Percentiles rank a stretch among this genome's conserved stretches.
These are phyloP conservation scores for Drosophila rufa DNA, from an alignment of 1,140 invertebrate species.

Conservation along the genomic window DNA sequence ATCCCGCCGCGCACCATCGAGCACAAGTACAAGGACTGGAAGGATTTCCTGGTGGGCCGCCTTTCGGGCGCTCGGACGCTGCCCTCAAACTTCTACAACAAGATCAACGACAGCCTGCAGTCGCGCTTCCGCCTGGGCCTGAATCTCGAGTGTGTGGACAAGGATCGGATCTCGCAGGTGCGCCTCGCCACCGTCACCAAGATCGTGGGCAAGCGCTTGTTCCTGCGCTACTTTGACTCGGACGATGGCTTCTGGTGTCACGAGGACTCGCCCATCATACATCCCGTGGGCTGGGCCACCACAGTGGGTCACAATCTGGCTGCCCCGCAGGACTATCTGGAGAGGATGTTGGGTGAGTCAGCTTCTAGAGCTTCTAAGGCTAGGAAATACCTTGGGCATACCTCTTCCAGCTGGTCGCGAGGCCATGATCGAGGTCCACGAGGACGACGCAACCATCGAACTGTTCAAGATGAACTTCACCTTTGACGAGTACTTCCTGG, in stretches of 20 bases:
- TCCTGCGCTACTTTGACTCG: slow-evolving; percentile 95
- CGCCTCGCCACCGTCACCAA: slow-evolving; percentile 95
- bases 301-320: slow-evolving; percentile 94
- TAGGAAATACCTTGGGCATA: too few species aligned
- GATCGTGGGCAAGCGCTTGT: slow-evolving; percentile 95
- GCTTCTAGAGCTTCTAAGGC: too few species aligned
- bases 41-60: slow-evolving; percentile 95
- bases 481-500: slow-evolving; percentile 83
- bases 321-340: slow-evolving; percentile 91
- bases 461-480: slow-evolving; percentile 88
- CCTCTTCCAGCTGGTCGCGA: slow-evolving; percentile 73
- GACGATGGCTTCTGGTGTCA: slow-evolving; percentile 98
- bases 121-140: slow-evolving; percentile 93
- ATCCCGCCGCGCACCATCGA: slow-evolving; percentile 96
- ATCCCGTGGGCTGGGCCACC: slow-evolving; percentile 97
- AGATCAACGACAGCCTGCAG: slow-evolving; percentile 93
- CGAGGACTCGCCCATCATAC: slow-evolving; percentile 96
- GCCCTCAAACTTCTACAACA: slow-evolving; percentile 95
- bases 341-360: slow-evolving; percentile 86
- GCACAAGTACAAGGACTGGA: slow-evolving; percentile 97
- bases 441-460: slow-evolving; percentile 91
- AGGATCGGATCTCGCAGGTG: slow-evolving; percentile 97
- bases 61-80: slow-evolving; percentile 96
- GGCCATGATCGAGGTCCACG: slow-evolving; percentile 84
- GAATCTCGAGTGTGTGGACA: slow-evolving; percentile 97